These are phyloP conservation scores for Plebejus argus DNA, from an alignment of 2,888 invertebrate species.

Conservation along the genomic window DNA sequence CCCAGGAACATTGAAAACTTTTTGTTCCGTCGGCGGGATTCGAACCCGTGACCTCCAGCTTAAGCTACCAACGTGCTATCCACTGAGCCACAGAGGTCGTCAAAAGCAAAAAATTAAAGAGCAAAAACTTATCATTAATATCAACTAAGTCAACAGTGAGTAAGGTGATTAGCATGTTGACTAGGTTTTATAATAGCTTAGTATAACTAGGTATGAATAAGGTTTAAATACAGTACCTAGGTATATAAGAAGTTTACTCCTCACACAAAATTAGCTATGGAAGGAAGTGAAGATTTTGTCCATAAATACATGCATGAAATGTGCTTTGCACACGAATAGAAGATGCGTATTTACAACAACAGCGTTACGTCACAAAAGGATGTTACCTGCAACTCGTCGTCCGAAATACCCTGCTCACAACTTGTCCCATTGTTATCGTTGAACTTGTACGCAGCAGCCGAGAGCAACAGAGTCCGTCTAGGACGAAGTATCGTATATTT, in stretches of 20 bases:
- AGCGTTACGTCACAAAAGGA: slow-evolving; percentile 23
- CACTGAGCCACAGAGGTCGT: too few species aligned
- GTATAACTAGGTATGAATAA: neutral
- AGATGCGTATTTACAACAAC: slow-evolving; percentile 21
- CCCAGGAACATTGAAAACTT: too few species aligned
- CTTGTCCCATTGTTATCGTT: slow-evolving; percentile 47
- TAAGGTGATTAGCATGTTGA: neutral
- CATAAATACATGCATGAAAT: neutral
- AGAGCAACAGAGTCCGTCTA: slow-evolving; percentile 59
- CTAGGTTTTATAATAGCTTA: neutral
- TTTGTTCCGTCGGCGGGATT: too few species aligned
- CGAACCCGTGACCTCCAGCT: too few species aligned
- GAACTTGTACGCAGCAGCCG: slow-evolving; percentile 66
- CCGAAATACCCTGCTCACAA: slow-evolving; percentile 60
- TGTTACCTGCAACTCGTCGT: slow-evolving; percentile 66
- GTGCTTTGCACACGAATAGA: neutral
- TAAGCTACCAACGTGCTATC: too few species aligned
- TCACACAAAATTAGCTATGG: neutral
- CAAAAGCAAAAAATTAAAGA: too few species aligned
- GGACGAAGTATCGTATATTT: slow-evolving; percentile 63
- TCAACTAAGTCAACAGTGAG: slow-evolving; percentile 7
- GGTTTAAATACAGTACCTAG: too few species aligned
- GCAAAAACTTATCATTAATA: neutral
- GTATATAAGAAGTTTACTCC: neutral
- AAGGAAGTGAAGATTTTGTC: neutral